Percentiles rank a stretch among this genome's conserved stretches.
These are phyloP conservation scores for Amyelois transitella DNA, from an alignment of 1,140 invertebrate species.

Conservation along the genomic window DNA sequence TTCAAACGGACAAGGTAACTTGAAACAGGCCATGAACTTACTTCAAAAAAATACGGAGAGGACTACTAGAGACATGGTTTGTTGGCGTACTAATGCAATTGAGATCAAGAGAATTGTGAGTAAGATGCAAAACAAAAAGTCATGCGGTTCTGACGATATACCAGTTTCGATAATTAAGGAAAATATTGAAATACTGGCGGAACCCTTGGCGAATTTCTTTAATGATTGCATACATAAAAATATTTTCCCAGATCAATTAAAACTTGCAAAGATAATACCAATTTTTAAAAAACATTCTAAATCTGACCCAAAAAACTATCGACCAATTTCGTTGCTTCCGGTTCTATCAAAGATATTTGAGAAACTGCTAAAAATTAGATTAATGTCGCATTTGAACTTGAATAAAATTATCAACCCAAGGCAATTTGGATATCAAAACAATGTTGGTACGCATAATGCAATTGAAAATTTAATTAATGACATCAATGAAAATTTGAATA, in stretches of 20 bases:
- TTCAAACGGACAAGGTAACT: background rate
- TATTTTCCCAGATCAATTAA: background rate
- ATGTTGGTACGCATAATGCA: constrained; percentile 3
- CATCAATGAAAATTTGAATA: background rate
- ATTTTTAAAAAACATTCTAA: constrained; percentile 1
- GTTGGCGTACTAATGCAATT: background rate
- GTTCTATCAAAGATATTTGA: constrained; percentile 15
- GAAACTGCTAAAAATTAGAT: constrained; percentile 8
- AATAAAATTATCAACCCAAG: constrained; percentile 3
- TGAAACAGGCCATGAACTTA: background rate
- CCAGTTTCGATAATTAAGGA: constrained; percentile 11
- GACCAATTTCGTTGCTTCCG: constrained; percentile 9
- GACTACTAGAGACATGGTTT: background rate
- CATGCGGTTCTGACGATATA: constrained; percentile 8
- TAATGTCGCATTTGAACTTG: constrained; percentile 1
- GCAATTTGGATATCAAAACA: constrained; percentile 14
- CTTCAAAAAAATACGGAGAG: background rate
- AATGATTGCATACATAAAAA: constrained; percentile 8
- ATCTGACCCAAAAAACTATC: constrained; percentile 9
- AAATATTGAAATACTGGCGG: constrained; percentile 13
- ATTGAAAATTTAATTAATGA: constrained; percentile 8
- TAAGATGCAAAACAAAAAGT: constrained; percentile 8
- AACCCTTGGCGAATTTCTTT: constrained; percentile 8
- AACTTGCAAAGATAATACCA: background rate
- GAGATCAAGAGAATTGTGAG: constrained; percentile 1